Conservation (phyloP, 2,888 invertebrate species). For the Drosophila gaucha region DNA sequence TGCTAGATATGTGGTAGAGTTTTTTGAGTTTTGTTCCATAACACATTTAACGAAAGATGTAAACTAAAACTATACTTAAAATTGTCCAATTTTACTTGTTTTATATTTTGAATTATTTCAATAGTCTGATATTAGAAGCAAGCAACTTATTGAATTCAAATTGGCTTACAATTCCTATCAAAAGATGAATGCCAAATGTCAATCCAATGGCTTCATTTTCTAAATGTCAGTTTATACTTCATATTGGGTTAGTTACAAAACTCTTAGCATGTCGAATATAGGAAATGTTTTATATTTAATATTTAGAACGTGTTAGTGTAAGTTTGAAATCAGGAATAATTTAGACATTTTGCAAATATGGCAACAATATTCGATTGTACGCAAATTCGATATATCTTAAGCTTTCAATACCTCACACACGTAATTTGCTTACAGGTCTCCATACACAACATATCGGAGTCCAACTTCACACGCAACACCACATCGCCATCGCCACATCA, state of each 20-base stretch:
- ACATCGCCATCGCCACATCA: slow-evolving; percentile 82
- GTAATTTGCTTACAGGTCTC: slow-evolving; percentile 78
- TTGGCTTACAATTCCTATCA: too few species aligned
- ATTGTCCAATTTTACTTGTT: neutral
- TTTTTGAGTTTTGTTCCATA: neutral
- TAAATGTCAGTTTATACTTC: too few species aligned
- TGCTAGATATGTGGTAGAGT: neutral
- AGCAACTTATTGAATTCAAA: too few species aligned
- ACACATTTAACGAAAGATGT: neutral
- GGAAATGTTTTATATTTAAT: neutral
- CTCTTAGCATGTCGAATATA: neutral
- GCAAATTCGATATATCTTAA: neutral
- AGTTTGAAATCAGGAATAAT: neutral
- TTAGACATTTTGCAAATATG: neutral
- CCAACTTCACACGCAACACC: slow-evolving; percentile 83
- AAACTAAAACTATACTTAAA: slow-evolving; percentile 1
- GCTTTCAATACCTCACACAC: neutral
- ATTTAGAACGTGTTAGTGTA: neutral
- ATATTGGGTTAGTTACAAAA: neutral
- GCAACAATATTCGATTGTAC: neutral
- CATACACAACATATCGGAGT: slow-evolving; percentile 84
- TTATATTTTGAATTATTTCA: too few species aligned
- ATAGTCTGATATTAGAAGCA: too few species aligned
- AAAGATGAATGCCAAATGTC: too few species aligned
- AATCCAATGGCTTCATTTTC: neutral